Evolutionary conservation across 2,888 invertebrate species (phyloP), one percentile per base, ranked within the genome.

Genomic region (Ormyrus labotus): DNA sequence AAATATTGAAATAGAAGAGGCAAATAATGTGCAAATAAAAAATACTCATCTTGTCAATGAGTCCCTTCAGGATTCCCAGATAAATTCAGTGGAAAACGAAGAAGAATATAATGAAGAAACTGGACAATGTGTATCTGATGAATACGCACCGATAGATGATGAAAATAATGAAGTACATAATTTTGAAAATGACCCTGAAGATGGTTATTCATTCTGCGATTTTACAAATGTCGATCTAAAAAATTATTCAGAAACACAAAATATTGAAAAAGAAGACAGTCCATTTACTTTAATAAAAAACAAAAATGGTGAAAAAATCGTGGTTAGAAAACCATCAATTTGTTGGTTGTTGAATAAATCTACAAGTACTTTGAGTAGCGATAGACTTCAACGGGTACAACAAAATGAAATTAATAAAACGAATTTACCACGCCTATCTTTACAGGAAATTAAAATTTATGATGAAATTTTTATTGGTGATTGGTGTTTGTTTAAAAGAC

Each of bases 401-500:
- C 55, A 61, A 6, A 11, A 13, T 47, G 51, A 74, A 73, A 7
- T 68, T n/a, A 8, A 58, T n/a, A n/a, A 11, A 11, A 50, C 10
- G 58, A 67, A 75, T 68, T 6, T 11, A 11, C 0, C 11, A 5
- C 6, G 9, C 3, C 50, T 2, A 8, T 7, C 13, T 11, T 4
- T 45, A 51, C 0, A 11, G 5, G 10, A 50, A 8, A 48, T n/a
- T 61, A 13, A 50, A 64, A 9, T 19, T 67, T 70, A 57, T 10
- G 61, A 82, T 9, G 10, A 53, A 75, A 76, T 83, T 47, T 63
- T n/a, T 60, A 72, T 64, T 47, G 65, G 81, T 34, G 82, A 83
- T 69, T 83, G 71, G 74, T 83, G 83, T 70, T 45, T 83, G 48
- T 82, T 83, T 51, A 7, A 83, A 68, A 57, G 9, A 60, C 9